phyloP scores from a whole-genome alignment of 2,797 vertebrate genomes.

The Anas bahamensis region DNA sequence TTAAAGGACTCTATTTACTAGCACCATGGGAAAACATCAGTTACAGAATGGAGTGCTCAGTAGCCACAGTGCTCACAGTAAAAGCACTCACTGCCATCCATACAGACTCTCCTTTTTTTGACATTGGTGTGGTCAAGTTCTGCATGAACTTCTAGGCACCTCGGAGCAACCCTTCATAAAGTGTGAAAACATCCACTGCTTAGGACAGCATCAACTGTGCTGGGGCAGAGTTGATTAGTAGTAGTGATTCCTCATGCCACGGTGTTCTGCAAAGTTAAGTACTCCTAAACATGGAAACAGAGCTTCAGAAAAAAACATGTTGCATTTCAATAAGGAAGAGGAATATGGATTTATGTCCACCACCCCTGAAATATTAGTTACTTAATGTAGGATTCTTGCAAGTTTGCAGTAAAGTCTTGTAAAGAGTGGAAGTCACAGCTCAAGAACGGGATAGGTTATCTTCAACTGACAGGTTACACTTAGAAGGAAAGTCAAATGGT shows the following conservation, averaged over 20 bases:
- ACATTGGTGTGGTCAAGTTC: background rate
- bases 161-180: background rate
- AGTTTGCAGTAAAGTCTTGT: background rate
- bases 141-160: background rate
- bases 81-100: background rate
- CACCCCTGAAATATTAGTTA: background rate
- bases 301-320: background rate
- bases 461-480: background rate
- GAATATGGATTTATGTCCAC: background rate
- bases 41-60: background rate
- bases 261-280: background rate
- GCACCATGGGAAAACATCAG: background rate
- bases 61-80: background rate
- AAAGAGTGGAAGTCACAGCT: background rate
- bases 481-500: background rate
- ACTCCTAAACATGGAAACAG: background rate
- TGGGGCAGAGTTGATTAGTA: background rate
- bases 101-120: background rate
- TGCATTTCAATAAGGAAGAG: background rate
- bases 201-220: background rate
- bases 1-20: background rate
- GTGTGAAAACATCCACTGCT: background rate
- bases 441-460: background rate
- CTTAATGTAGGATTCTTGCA: background rate
- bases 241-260: background rate